Percentiles rank a stretch among this genome's conserved stretches.
Evolutionary conservation across 2,888 invertebrate genomes (phyloP).

Genomic region (Drosophila eohydei): DNA sequence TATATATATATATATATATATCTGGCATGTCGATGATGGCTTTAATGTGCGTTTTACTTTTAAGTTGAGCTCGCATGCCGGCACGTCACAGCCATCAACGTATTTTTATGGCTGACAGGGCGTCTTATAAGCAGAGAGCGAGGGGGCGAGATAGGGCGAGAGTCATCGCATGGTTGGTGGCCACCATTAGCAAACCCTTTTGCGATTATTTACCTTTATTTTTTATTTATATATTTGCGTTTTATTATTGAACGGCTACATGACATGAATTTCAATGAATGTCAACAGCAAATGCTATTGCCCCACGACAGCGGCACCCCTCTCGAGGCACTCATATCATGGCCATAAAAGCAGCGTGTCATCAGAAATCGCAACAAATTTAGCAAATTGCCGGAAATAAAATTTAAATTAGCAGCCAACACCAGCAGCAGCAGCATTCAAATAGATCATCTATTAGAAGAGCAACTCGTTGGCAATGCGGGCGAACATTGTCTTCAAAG

Average conservation of each 20-base stretch:
- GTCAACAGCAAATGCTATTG: constrained; percentile 56
- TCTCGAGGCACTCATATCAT: constrained; percentile 53
- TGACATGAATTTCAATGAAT: constrained; percentile 80
- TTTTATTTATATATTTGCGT: constrained; percentile 80
- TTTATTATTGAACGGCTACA: constrained; percentile 78
- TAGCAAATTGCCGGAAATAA: constrained; percentile 80
- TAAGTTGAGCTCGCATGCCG: constrained; percentile 35
- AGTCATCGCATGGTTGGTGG: not conserved
- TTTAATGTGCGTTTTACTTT: constrained; percentile 41
- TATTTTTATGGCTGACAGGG: constrained; percentile 66
- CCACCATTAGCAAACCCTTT: constrained; percentile 78
- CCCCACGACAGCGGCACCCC: not conserved
- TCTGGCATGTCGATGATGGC: constrained; percentile 33
- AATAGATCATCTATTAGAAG: constrained; percentile 48
- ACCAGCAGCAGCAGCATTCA: constrained; percentile 12
- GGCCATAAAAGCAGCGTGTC: constrained; percentile 76
- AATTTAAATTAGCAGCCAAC: constrained; percentile 76
- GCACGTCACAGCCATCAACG: constrained; percentile 69
- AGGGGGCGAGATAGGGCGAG: constrained; percentile 14
- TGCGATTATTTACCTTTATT: constrained; percentile 80
- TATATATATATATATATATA: not conserved
- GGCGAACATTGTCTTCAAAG: constrained; percentile 12
- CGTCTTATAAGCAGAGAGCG: constrained; percentile 26
- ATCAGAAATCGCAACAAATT: constrained; percentile 82
- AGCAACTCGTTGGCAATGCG: not conserved